Base-by-base conservation (phyloP, 2,888 invertebrate species). In the Chaetogeoica ovagalla region DNA sequence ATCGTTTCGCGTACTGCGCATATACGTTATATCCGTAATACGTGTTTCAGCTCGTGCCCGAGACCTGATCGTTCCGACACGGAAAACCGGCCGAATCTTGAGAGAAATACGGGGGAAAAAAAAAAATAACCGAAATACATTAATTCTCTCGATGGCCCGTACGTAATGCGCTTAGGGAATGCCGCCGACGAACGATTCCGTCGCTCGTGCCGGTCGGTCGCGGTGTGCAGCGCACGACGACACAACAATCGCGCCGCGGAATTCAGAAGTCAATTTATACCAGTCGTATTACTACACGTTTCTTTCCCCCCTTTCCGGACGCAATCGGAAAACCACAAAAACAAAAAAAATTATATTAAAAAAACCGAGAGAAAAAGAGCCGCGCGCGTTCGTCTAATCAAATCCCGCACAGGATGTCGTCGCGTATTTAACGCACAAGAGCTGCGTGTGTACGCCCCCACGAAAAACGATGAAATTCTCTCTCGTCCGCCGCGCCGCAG, bases 351-450 rank as follows among this genome's bases (percentile, higher is more conserved):
- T n/a, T n/a, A n/a, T n/a, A n/a, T n/a, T n/a, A n/a, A 30, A 30
- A 30, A 30, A 30, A 30, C 1, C 30, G 30, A 30, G 30, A 30
- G 30, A 30, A 30, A 30, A 30, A 30, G 4, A 30, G 1, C 1
- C 1, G 30, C 30, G 30, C 17, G 13, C 62, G 8, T 62, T 63
- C 76, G 69, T 57, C 76, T 48, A 48, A 76, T 76, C 76, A 52
- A 68, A 48, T 48, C 60, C 77, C 77, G 62, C 77, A 79, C 77
- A 79, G 77, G 70, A 79, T 71, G 77, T 79, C 77, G n/a, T 60
- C 8, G 60, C 21, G 19, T n/a, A 60, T 11, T 30, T 30, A 2
- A 43, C 59, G 21, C 21, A 60, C 59, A n/a, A n/a, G n/a, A n/a
- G n/a, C n/a, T n/a, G n/a, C n/a, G n/a, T n/a, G n/a, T n/a, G n/a